These are phyloP conservation scores for Bubalus kerabau DNA, from an alignment of 2,113 vertebrate species.

Conservation along the genomic window DNA sequence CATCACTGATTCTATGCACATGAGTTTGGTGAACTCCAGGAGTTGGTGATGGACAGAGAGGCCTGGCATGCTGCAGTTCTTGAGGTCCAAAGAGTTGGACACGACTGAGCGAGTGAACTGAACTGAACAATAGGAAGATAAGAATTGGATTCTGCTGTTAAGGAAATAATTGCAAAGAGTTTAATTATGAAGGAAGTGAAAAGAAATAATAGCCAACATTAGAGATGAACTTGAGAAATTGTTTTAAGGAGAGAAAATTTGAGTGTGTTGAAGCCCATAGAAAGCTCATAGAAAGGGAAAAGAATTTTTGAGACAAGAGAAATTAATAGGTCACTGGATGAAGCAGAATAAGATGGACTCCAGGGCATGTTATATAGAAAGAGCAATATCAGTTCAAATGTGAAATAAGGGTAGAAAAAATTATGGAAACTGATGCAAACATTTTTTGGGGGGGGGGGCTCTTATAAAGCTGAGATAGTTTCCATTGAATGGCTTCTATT, in stretches of 20 bases:
- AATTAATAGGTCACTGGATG: neutral
- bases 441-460: neutral
- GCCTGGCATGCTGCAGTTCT: fast-evolving
- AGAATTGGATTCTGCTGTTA: neutral
- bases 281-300: neutral
- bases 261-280: neutral
- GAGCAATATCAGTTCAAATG: neutral
- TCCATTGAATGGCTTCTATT: neutral
- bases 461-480: neutral
- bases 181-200: neutral
- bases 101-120: neutral
- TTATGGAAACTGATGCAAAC: neutral
- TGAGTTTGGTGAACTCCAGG: neutral
- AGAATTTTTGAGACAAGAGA: neutral
- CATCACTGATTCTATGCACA: neutral
- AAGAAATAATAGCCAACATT: neutral
- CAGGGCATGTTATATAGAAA: neutral
- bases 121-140: neutral
- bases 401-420: neutral
- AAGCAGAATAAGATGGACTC: neutral
- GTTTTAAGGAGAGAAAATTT: neutral
- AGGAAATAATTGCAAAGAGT: neutral
- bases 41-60: neutral
- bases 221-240: neutral
- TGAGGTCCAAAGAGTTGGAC: neutral